Evolutionary conservation across 2,113 vertebrate genomes (phyloP).

Genomic region (Microcebus lehilahytsara): DNA sequence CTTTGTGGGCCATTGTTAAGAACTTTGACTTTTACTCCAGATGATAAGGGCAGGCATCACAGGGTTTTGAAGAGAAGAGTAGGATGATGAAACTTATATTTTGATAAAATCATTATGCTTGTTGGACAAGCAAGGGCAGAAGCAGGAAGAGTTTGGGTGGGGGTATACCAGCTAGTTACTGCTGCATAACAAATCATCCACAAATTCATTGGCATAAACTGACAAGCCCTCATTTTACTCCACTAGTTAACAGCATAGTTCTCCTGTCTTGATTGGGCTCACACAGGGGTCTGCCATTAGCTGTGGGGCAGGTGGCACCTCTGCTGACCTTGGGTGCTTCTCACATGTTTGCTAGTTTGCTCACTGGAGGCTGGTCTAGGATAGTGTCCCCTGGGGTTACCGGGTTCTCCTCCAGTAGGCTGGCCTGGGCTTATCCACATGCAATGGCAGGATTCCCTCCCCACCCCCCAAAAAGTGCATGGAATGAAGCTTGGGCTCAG

Average conservation of each 20-base stretch:
- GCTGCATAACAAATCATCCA: not conserved
- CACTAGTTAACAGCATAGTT: accelerated
- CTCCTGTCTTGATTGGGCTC: not conserved
- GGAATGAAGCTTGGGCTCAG: not conserved
- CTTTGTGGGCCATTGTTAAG: not conserved
- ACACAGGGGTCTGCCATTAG: not conserved
- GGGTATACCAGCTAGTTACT: not conserved
- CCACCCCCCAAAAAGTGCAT: not conserved
- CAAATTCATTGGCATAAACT: not conserved
- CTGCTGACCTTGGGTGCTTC: not conserved
- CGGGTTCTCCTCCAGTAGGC: not conserved
- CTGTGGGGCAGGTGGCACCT: not conserved
- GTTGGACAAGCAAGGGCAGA: not conserved
- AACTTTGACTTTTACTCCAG: not conserved
- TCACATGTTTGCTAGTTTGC: too few relatives aligned
- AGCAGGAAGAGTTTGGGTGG: not conserved
- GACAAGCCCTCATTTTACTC: too few relatives aligned
- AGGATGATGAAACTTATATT: not conserved
- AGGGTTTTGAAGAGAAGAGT: not conserved
- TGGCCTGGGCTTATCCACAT: not conserved
- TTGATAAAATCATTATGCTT: not conserved
- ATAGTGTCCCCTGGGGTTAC: not conserved
- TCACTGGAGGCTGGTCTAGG: not conserved
- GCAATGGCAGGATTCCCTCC: not conserved
- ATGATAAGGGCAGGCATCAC: not conserved